phyloP scores from a whole-genome alignment of 92 coral and sea anemone genomes.

The Heteractis magnifica region DNA sequence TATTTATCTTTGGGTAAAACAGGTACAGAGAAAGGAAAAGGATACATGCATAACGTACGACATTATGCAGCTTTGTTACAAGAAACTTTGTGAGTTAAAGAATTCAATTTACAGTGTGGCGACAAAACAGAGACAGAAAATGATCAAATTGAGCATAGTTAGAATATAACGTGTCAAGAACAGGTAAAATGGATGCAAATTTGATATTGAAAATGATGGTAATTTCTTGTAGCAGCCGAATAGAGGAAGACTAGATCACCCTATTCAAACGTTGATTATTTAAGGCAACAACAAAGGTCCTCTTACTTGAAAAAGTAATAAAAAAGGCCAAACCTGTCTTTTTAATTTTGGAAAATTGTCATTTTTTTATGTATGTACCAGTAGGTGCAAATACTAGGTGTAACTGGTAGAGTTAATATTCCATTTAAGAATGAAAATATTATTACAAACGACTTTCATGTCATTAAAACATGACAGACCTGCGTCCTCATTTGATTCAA shows the following conservation, averaged over 20 bases:
- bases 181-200: neutral
- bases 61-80: neutral
- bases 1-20: too few relatives aligned
- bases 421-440: neutral
- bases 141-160: neutral
- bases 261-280: neutral
- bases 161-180: neutral
- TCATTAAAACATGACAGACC: neutral
- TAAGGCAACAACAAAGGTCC: neutral
- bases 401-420: neutral
- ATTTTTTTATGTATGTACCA: neutral
- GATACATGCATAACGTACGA: neutral
- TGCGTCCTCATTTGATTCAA: constrained; percentile 11
- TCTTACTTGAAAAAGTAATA: constrained; percentile 11
- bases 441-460: neutral
- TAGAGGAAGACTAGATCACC: neutral
- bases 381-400: neutral
- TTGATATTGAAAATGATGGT: neutral
- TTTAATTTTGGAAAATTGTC: neutral
- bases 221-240: neutral
- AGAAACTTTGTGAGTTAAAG: neutral
- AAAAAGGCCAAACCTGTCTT: neutral
- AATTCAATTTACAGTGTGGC: neutral
- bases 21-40: neutral
- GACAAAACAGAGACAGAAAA: constrained; percentile 9